These are phyloP conservation scores for Rutpela maculata DNA, from an alignment of 2,888 invertebrate species.

Conservation along the genomic window DNA sequence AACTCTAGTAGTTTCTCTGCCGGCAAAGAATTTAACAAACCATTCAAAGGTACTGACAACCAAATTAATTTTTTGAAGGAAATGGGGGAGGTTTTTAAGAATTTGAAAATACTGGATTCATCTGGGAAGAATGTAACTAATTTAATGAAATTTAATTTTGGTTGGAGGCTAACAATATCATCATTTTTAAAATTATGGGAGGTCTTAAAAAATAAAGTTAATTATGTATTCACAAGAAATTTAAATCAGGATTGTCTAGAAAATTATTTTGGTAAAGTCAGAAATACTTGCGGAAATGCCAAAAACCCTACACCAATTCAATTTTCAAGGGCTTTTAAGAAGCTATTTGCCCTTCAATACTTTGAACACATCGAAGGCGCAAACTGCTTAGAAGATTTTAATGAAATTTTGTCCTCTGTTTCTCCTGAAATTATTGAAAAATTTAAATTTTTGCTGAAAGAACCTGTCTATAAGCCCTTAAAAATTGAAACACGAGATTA, in stretches of 20 bases:
- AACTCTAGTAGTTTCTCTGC: slow-evolving; percentile 15
- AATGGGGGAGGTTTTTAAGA: slow-evolving; percentile 22
- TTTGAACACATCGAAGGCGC: slow-evolving; percentile 45
- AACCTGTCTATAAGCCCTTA: not conserved
- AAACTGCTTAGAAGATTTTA: slow-evolving; percentile 51
- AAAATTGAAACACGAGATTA: slow-evolving; percentile 42
- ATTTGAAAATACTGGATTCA: slow-evolving; percentile 12
- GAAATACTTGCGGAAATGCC: slow-evolving; percentile 47
- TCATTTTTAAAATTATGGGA: slow-evolving; percentile 20
- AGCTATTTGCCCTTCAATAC: slow-evolving; percentile 49
- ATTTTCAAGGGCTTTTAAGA: slow-evolving; percentile 53
- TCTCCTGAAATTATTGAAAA: slow-evolving; percentile 42
- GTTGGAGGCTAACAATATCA: slow-evolving; percentile 12
- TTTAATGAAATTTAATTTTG: slow-evolving; percentile 23
- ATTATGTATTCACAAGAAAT: slow-evolving; percentile 26
- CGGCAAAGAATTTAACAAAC: not conserved
- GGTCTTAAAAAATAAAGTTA: slow-evolving; percentile 17
- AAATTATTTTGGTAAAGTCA: slow-evolving; percentile 57
- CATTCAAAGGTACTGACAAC: slow-evolving; percentile 19
- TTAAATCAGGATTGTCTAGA: not conserved
- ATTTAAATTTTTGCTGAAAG: slow-evolving; percentile 12
- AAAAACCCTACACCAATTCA: slow-evolving; percentile 52
- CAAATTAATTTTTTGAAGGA: slow-evolving; percentile 17
- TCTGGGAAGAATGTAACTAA: slow-evolving; percentile 17
- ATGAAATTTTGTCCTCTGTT: slow-evolving; percentile 46